phyloP scores from a whole-genome alignment of 2,888 invertebrate genomes.

The Buathra laborator region DNA sequence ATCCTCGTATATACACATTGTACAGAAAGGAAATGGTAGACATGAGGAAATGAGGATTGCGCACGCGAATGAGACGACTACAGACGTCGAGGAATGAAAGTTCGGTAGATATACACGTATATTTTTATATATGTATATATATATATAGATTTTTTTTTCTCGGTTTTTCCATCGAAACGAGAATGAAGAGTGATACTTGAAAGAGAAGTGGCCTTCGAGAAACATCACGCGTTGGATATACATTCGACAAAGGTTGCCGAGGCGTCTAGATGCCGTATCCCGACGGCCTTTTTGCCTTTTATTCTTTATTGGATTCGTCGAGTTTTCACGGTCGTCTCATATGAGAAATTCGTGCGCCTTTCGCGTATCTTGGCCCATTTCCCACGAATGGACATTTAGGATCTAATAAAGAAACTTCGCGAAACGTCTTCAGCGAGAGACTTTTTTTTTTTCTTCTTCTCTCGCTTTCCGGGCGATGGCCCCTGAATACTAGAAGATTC shows the following conservation, averaged over 20 bases:
- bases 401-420: conserved; percentile 81
- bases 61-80: conserved; percentile 50
- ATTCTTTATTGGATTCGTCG: conserved; percentile 64
- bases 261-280: not conserved
- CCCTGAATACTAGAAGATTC: conserved; percentile 4
- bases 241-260: conserved; percentile 1
- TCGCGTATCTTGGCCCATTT: conserved; percentile 66
- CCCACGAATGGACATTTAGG: conserved; percentile 76
- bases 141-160: not conserved
- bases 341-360: conserved; percentile 29
- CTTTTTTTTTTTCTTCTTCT: not conserved
- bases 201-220: not conserved
- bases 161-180: not conserved
- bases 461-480: conserved; percentile 3
- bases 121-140: too few relatives aligned
- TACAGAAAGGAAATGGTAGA: conserved; percentile 37
- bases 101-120: not conserved
- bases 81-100: conserved; percentile 31
- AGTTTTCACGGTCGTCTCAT: conserved; percentile 35
- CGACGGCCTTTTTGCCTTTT: conserved; percentile 36
- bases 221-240: not conserved
- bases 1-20: conserved; percentile 33
- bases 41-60: conserved; percentile 53
- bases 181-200: not conserved
- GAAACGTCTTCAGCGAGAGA: conserved; percentile 58